Percentiles rank a stretch among this genome's conserved stretches.
These are phyloP conservation scores for Lucifuga dentata DNA, from an alignment of 2,113 vertebrate species.

Conservation along the genomic window DNA sequence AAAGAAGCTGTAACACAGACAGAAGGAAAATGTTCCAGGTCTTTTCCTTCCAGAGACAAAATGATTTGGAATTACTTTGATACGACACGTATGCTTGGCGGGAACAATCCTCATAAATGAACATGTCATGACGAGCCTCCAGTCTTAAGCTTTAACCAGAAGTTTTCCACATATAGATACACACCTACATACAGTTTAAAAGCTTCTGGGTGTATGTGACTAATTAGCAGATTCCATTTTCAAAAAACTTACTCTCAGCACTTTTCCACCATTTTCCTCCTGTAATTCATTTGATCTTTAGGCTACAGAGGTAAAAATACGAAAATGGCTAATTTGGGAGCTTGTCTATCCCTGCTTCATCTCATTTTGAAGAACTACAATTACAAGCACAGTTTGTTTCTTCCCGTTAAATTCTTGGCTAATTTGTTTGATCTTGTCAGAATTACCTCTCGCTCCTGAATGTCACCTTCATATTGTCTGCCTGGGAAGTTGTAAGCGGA, in stretches of 20 bases:
- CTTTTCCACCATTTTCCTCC: conserved; percentile 37
- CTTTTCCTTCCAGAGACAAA: conserved; percentile 7
- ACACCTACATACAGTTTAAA: conserved; percentile 20
- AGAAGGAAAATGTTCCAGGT: conserved; percentile 22
- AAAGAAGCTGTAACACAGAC: conserved; percentile 43
- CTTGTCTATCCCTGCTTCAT: conserved; percentile 37
- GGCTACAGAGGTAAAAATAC: conserved; percentile 40
- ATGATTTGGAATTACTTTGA: conserved; percentile 8
- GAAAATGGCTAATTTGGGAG: conserved; percentile 55
- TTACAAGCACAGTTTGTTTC: conserved; percentile 24
- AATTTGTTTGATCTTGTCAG: conserved; percentile 41
- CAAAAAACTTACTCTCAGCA: conserved; percentile 58
- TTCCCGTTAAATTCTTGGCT: not conserved
- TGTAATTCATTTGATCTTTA: conserved; percentile 50
- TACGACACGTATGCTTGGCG: conserved; percentile 7
- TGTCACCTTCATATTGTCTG: conserved; percentile 37
- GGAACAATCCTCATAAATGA: not conserved
- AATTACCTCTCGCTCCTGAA: conserved; percentile 37
- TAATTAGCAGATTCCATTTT: conserved; percentile 61
- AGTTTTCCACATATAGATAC: conserved; percentile 16
- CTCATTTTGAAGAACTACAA: conserved; percentile 30
- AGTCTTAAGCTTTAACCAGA: conserved; percentile 24
- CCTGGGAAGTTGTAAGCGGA: conserved; percentile 39
- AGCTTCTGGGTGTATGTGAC: conserved; percentile 12
- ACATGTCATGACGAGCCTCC: not conserved